Conservation (phyloP, 1,140 invertebrate genomes). For the Hypothenemus hampei region DNA sequence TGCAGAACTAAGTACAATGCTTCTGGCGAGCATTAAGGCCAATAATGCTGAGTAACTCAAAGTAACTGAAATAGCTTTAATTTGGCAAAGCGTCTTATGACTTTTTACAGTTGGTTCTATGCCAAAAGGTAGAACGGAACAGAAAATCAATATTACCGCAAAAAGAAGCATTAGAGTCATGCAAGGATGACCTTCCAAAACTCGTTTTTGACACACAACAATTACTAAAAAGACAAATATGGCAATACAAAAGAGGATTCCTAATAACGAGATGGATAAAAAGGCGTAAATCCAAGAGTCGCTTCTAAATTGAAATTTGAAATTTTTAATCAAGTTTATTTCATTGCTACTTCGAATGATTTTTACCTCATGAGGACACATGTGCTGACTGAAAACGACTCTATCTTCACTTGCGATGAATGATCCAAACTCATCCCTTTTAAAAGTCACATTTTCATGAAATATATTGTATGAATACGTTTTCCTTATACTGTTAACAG, state of each 20-base stretch:
- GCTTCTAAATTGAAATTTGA: conserved; percentile 36
- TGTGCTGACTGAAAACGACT: background rate
- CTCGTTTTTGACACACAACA: conserved; percentile 46
- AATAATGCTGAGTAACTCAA: conserved; percentile 54
- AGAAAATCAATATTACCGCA: conserved; percentile 50
- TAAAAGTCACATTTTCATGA: conserved; percentile 29
- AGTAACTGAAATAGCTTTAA: conserved; percentile 45
- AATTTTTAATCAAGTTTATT: background rate
- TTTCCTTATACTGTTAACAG: conserved; percentile 27
- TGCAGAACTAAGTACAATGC: conserved; percentile 54
- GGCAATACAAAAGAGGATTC: conserved; percentile 47
- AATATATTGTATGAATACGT: conserved; percentile 37
- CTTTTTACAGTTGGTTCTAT: conserved; percentile 42
- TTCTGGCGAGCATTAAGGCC: conserved; percentile 52
- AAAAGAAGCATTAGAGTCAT: conserved; percentile 47
- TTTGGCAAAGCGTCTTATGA: conserved; percentile 29
- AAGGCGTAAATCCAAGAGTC: conserved; percentile 51
- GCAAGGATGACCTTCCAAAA: conserved; percentile 51
- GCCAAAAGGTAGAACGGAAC: conserved; percentile 53
- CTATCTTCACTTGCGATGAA: background rate
- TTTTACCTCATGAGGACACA: background rate
- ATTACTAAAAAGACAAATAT: conserved; percentile 49
- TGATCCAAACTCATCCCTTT: conserved; percentile 17
- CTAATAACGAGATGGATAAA: conserved; percentile 47
- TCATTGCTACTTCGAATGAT: conserved; percentile 5